phyloP scores from a whole-genome alignment of 1,140 invertebrate genomes.

The Calliopsis andreniformis region DNA sequence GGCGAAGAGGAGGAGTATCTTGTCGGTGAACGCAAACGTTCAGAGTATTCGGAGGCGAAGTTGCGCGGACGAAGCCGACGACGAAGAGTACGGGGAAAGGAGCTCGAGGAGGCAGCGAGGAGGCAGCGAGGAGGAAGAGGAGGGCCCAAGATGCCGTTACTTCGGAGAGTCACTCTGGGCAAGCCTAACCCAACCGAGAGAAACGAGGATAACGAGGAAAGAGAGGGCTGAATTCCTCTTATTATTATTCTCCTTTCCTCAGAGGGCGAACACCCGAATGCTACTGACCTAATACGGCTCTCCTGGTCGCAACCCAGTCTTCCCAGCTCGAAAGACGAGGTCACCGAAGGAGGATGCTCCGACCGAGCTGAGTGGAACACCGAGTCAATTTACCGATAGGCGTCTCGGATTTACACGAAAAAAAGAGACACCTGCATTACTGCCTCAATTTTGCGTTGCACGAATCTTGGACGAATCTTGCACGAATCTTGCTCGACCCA shows the following conservation, averaged over 20 bases:
- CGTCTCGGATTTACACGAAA: no score
- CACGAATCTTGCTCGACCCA: no score
- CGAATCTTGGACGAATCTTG: no score
- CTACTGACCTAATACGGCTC: slow-evolving; percentile 58
- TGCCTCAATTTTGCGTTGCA: no score
- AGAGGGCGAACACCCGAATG: slow-evolving; percentile 45
- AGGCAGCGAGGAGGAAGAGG: slow-evolving; percentile 10
- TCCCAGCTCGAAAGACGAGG: not conserved
- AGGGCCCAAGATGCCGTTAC: slow-evolving; percentile 62
- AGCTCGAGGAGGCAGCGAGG: slow-evolving; percentile 7
- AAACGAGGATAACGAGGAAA: slow-evolving; percentile 25
- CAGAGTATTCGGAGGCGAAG: slow-evolving; percentile 42
- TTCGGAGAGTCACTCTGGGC: slow-evolving; percentile 62
- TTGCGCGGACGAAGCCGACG: slow-evolving; percentile 32
- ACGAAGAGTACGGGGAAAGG: slow-evolving; percentile 44
- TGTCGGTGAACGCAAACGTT: slow-evolving; percentile 29
- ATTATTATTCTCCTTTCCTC: slow-evolving; percentile 40
- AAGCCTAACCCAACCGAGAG: slow-evolving; percentile 59
- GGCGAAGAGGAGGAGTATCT: not conserved
- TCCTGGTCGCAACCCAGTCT: not conserved
- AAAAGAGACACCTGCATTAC: no score
- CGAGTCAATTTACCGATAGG: no score
- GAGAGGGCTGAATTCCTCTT: slow-evolving; percentile 28
- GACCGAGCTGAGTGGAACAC: no score
- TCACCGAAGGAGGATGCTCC: not conserved